Evolutionary conservation across 2,888 invertebrate genomes (phyloP), one percentile per base, ranked within the genome.

Genomic region (Epirrhoe alternata): DNA sequence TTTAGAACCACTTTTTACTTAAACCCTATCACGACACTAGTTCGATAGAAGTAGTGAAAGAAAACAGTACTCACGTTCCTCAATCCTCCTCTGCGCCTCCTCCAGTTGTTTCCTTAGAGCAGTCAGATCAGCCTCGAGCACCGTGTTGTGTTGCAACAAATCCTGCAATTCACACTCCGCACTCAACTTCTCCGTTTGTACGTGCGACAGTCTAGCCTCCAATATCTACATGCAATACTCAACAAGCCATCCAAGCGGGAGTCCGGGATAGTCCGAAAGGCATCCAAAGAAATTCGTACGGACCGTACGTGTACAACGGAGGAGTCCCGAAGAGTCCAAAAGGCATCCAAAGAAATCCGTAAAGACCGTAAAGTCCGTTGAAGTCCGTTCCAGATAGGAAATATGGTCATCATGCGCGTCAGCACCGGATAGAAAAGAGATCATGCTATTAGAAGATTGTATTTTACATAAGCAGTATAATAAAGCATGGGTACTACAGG

Each of bases 81-180:
- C 86, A 42, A 93, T 76, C 60, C 86, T 85, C 64, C 68, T 76
- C 68, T 86, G 87, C 54, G 90, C 84, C 49, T 90, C 88, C 52
- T 88, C 86, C 62, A 93, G 77, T 73, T 94, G 94, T 68, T 84
- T 86, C 77, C 90, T 94, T 38, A 95, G 82, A 53, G 94, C 92
- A 49, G 86, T 89, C 70, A 95, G 85, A 82, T 94, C 94, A 14
- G 92, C 92, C 77, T 96, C 95, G 54, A 96, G 85, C 67, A 95
- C 94, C 71, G 95, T 94, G 84, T 96, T 96, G 82, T 96, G 95
- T 79, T 95, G 94, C 69, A 95, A 87, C 70, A 96, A 86, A 78
- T 95, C 95, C 88, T 96, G 95, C 69, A 86, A 86, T 84, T 86
- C 87, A 85, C 83, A 86, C 91, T 95, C 95, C 17, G 95, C 90